Evolutionary conservation across 2,888 invertebrate species (phyloP).

Genomic region (Chrysolina haemoptera): DNA sequence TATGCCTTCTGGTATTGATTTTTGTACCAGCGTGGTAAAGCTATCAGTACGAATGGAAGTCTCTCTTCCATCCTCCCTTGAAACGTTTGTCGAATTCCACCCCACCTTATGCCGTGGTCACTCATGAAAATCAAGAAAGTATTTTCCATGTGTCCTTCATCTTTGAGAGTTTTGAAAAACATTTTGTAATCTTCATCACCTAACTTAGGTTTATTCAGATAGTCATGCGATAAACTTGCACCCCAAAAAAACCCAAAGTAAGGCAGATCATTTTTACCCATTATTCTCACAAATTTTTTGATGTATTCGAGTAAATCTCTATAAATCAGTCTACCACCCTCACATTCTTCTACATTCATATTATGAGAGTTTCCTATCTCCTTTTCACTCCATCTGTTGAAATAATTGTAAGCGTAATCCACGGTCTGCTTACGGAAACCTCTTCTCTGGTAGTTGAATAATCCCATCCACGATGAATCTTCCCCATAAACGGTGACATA

Average conservation of each 20-base stretch:
- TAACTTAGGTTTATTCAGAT: conserved; percentile 82
- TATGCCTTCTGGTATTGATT: conserved; percentile 76
- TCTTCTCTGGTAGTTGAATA: conserved; percentile 84
- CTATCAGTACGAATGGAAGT: conserved; percentile 83
- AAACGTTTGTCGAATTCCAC: conserved; percentile 85
- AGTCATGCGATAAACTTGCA: conserved; percentile 87
- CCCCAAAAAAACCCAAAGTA: conserved; percentile 91
- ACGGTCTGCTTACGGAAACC: conserved; percentile 88
- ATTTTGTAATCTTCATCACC: conserved; percentile 79
- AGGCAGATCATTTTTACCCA: conserved; percentile 74
- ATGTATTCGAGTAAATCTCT: conserved; percentile 82
- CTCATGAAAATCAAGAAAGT: conserved; percentile 84
- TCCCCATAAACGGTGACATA: conserved; percentile 88
- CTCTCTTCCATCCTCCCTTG: conserved; percentile 92
- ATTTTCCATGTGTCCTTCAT: conserved; percentile 74
- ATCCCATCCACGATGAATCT: conserved; percentile 84
- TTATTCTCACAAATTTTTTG: conserved; percentile 74
- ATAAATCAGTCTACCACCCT: conserved; percentile 80
- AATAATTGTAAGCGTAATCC: conserved; percentile 87
- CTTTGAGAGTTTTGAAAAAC: conserved; percentile 74
- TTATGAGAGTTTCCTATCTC: conserved; percentile 77
- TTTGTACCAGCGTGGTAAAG: conserved; percentile 82
- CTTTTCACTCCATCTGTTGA: conserved; percentile 79
- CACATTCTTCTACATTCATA: conserved; percentile 79
- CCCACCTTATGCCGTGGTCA: conserved; percentile 94